These are phyloP conservation scores for Desmophyllum pertusum DNA, from an alignment of 92 coral and sea anemone species.

Conservation along the genomic window DNA sequence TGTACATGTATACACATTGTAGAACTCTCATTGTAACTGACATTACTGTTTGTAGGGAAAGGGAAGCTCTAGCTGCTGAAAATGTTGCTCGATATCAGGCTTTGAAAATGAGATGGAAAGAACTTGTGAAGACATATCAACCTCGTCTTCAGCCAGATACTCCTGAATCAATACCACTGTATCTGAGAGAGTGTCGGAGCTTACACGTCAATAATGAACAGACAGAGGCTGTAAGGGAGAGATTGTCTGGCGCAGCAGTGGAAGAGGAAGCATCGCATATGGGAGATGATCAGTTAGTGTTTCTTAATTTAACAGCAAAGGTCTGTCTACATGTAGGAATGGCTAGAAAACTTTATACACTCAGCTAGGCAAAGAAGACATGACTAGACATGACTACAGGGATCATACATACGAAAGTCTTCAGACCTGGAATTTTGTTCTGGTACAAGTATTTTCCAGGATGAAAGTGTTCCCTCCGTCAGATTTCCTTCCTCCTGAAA, in stretches of 20 bases:
- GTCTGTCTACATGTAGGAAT: constrained; percentile 52
- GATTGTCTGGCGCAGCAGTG: not conserved
- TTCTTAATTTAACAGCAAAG: constrained; percentile 85
- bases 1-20: no score
- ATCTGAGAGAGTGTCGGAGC: constrained; percentile 67
- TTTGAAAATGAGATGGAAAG: constrained; percentile 87
- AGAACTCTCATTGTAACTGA: no score
- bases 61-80: constrained; percentile 82
- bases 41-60: constrained; percentile 66
- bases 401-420: no score
- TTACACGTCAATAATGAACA: not conserved
- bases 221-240: not conserved
- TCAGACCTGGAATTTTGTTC: no score
- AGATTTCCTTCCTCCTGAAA: no score
- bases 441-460: no score
- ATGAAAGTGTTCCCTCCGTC: no score
- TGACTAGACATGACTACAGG: no score
- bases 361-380: no score
- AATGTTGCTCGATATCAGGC: constrained; percentile 83
- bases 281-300: constrained; percentile 75
- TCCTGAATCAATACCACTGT: constrained; percentile 60
- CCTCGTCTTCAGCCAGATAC: constrained; percentile 28
- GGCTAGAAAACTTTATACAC: not conserved
- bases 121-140: constrained; percentile 52
- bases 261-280: constrained; percentile 2